Evolutionary conservation across 2,797 vertebrate species (phyloP), one percentile per base, ranked within the genome.

Genomic region (Myotis pilosus): DNA sequence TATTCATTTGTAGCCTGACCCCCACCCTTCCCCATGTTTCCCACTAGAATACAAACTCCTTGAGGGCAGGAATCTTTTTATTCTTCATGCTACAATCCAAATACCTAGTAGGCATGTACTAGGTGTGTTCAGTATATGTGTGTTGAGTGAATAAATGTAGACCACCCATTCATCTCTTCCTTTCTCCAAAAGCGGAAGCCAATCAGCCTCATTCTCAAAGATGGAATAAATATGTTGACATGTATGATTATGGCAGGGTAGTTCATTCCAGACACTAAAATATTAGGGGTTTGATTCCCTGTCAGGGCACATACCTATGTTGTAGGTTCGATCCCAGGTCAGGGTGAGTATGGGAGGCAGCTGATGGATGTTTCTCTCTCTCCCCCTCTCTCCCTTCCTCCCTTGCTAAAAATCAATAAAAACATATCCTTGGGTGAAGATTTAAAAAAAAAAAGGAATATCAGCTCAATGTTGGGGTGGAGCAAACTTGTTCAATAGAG

Each of bases 181-280:
- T 83, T 49, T 44, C 74, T 82, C 69, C 66, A 49, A 51, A 86
- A 79, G 84, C 47, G 53, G 51, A 89, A 86, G 55, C 44, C 53
- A 66, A 69, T 82, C 69, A 22, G 81, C 55, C 36, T 53, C 66
- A 53, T 75, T 33, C 79, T n/a, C 85, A 55, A 76, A 89, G 86
- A 88, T 0, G 33, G 57, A 71, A 41, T 71, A 84, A 92, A 71
- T 71, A 90, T 62, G 68, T 84, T 79, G 68, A 81, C 88, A 62
- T 20, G 33, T 25, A 15, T 87, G 44, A 94, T 87, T 75, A 33
- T 68, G 64, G 64, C n/a, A 33, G 16, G n/a, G 64, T 68, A 17
- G 64, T 8, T 68, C 64, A 19, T 68, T 19, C 64, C 4, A 20
- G 4, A 33, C n/a, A 68, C n/a, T 33, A 20, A 36, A 68, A 68